A percentile compares a stretch with the other conserved stretches of the same genome.
Conservation (phyloP, 2,113 vertebrate species). For the Formicarius rufipectus region DNA sequence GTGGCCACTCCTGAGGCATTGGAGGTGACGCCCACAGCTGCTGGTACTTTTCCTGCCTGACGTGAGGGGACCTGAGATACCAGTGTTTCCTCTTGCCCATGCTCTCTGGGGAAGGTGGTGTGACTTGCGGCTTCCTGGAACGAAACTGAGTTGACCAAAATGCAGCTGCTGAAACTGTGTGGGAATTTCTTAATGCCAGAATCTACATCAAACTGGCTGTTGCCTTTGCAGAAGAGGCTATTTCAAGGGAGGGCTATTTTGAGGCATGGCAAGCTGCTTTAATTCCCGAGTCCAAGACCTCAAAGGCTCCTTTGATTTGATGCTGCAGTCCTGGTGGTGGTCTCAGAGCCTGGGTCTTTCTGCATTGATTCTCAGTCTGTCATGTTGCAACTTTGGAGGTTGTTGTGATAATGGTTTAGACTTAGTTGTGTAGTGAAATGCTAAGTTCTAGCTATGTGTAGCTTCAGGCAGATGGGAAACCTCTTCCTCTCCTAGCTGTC, state of each 20-base stretch:
- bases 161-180: not conserved
- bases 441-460: not conserved
- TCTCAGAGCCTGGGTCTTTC: not conserved
- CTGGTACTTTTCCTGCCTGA: not conserved
- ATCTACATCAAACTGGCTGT: not conserved
- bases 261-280: not conserved
- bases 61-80: not conserved
- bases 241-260: not conserved
- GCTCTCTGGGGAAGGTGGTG: not conserved
- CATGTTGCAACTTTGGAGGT: accelerated
- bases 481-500: not conserved
- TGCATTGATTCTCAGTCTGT: not conserved
- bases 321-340: not conserved
- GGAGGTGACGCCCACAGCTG: not conserved
- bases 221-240: not conserved
- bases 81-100: not conserved
- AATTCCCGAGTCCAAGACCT: not conserved
- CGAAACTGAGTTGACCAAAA: not conserved
- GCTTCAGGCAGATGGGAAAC: not conserved
- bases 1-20: not conserved
- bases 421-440: not conserved
- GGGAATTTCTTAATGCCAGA: not conserved
- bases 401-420: not conserved
- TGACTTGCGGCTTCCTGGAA: not conserved
- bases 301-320: not conserved